These are phyloP conservation scores for Eupithecia pulchellata DNA, from an alignment of 2,888 invertebrate genomes.

Conservation along the genomic window DNA sequence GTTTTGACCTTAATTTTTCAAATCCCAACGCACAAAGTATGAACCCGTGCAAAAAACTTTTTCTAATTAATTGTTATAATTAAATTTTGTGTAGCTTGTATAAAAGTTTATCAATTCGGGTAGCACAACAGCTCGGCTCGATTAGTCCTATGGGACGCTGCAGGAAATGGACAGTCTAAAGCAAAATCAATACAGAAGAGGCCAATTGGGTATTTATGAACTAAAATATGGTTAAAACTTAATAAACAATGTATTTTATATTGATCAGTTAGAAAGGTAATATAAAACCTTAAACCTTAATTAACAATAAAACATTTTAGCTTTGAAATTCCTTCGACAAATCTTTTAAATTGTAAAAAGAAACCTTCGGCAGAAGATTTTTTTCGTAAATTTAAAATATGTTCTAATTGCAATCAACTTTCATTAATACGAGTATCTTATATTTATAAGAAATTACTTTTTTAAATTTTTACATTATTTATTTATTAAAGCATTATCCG, in stretches of 20 bases:
- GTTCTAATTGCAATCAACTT: not conserved
- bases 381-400: not conserved
- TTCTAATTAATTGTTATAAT: constrained; percentile 41
- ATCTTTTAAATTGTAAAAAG: not conserved
- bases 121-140: constrained; percentile 43
- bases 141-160: constrained; percentile 51
- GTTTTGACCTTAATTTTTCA: constrained; percentile 26
- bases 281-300: not conserved
- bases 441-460: too few relatives aligned
- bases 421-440: not conserved
- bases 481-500: not conserved
- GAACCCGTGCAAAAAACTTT: constrained; percentile 28
- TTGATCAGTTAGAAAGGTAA: not conserved
- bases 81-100: constrained; percentile 41
- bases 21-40: constrained; percentile 29
- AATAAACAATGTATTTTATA: not conserved
- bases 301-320: too few relatives aligned
- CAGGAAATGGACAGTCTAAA: constrained; percentile 54
- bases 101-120: constrained; percentile 52
- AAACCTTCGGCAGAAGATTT: not conserved
- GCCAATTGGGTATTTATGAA: not conserved
- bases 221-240: not conserved
- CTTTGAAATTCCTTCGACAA: not conserved
- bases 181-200: constrained; percentile 48
- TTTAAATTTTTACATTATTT: too few relatives aligned